Conservation (phyloP, 2,113 vertebrate species). For the Mus spicilegus region DNA sequence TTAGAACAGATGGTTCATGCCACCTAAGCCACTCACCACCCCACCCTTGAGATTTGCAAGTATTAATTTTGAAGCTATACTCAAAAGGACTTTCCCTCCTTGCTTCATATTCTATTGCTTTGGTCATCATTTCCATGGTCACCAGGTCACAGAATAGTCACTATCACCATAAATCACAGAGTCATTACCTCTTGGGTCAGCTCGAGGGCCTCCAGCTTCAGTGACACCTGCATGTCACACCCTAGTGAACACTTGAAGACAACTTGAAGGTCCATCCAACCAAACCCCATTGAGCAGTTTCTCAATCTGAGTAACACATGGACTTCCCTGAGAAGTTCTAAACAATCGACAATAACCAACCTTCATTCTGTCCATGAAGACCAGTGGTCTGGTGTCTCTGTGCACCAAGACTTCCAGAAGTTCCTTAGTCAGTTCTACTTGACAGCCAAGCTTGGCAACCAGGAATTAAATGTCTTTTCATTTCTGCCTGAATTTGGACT, state of each 20-base stretch:
- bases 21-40: neutral
- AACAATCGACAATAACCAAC: neutral
- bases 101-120: slow-evolving; percentile 16
- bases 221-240: neutral
- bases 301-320: neutral
- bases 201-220: neutral
- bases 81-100: neutral
- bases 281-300: neutral
- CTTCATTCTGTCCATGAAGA: neutral
- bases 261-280: neutral
- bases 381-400: neutral
- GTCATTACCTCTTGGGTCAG: neutral
- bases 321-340: neutral
- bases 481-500: neutral
- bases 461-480: neutral
- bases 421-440: neutral
- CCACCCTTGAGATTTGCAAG: slow-evolving; percentile 32
- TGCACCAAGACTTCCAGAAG: neutral
- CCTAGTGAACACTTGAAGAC: rapidly evolving
- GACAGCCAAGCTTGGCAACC: neutral
- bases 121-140: slow-evolving; percentile 28
- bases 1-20: neutral
- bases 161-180: neutral
- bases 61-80: slow-evolving; percentile 19
- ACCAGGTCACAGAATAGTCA: slow-evolving; percentile 38